These are phyloP conservation scores for Cyclophora punctaria DNA, from an alignment of 2,888 invertebrate genomes.

Conservation along the genomic window DNA sequence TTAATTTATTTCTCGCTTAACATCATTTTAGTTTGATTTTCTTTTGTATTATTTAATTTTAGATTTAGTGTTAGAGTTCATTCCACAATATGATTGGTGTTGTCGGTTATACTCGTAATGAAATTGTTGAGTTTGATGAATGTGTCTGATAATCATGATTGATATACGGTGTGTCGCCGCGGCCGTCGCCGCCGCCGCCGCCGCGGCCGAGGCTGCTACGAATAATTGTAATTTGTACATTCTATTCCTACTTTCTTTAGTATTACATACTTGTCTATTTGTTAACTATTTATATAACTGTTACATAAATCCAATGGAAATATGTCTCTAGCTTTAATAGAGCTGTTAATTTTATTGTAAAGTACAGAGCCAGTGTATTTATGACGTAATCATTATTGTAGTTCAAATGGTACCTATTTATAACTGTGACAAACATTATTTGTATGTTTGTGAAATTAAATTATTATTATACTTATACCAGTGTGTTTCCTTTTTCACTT, in stretches of 20 bases:
- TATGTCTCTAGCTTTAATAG: conserved; percentile 66
- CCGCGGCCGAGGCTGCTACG: conserved; percentile 35
- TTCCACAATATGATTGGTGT: conserved; percentile 49
- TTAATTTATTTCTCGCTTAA: conserved; percentile 57
- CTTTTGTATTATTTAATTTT: conserved; percentile 51
- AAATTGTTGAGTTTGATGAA: conserved; percentile 52
- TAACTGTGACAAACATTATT: conserved; percentile 52
- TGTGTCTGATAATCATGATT: conserved; percentile 25
- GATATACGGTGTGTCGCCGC: conserved; percentile 10
- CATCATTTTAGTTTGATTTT: conserved; percentile 51
- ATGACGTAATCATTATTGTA: conserved; percentile 72
- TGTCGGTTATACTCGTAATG: conserved; percentile 26
- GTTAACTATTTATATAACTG: conserved; percentile 73
- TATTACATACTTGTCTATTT: conserved; percentile 57
- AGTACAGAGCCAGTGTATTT: conserved; percentile 72
- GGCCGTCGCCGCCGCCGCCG: no score
- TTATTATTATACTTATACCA: conserved; percentile 48
- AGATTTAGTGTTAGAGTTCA: conserved; percentile 52
- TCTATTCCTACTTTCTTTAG: conserved; percentile 64
- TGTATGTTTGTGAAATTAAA: conserved; percentile 69
- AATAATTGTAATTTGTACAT: conserved; percentile 53
- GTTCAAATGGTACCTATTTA: conserved; percentile 70
- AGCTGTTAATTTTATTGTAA: conserved; percentile 69
- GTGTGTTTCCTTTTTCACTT: conserved; percentile 6
- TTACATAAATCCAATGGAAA: conserved; percentile 64